These are phyloP conservation scores for Dreissena rostriformis DNA, from an alignment of 1,140 invertebrate genomes.

Conservation along the genomic window DNA sequence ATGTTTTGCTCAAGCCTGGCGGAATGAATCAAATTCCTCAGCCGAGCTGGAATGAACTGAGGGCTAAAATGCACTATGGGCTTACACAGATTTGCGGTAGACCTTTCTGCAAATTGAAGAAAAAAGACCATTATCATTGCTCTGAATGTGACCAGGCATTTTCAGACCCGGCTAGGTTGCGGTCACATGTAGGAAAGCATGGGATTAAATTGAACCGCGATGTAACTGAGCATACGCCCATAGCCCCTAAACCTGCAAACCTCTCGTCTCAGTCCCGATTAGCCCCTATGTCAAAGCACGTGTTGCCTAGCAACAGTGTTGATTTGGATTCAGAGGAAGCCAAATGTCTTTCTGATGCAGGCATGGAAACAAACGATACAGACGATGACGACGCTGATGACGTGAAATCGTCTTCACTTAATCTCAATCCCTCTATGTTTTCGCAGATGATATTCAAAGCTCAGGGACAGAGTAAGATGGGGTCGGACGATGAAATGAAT, in stretches of 20 bases:
- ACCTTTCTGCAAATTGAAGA: conserved; percentile 93
- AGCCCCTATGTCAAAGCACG: background rate
- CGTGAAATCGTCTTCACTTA: conserved; percentile 70
- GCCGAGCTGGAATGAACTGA: conserved; percentile 68
- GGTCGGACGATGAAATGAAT: background rate
- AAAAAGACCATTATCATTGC: conserved; percentile 93
- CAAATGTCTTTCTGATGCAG: conserved; percentile 27
- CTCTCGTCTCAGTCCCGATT: background rate
- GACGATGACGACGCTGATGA: conserved; percentile 48
- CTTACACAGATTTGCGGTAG: conserved; percentile 86
- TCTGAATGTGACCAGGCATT: conserved; percentile 91
- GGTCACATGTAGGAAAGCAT: conserved; percentile 81
- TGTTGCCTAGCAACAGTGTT: background rate
- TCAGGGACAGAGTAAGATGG: conserved; percentile 54
- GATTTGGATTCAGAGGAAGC: conserved; percentile 48
- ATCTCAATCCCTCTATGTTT: conserved; percentile 72
- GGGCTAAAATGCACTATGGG: conserved; percentile 73
- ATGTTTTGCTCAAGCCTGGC: conserved; percentile 77
- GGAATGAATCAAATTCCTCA: conserved; percentile 60
- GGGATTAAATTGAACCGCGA: conserved; percentile 69
- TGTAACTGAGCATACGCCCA: background rate
- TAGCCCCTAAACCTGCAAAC: background rate
- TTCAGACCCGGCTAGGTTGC: conserved; percentile 79
- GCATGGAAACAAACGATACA: conserved; percentile 52
- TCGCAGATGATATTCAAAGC: conserved; percentile 71